Evolutionary conservation across 2,888 invertebrate genomes (phyloP), one percentile per base, ranked within the genome.

Genomic region (Falcaria lacertinaria): DNA sequence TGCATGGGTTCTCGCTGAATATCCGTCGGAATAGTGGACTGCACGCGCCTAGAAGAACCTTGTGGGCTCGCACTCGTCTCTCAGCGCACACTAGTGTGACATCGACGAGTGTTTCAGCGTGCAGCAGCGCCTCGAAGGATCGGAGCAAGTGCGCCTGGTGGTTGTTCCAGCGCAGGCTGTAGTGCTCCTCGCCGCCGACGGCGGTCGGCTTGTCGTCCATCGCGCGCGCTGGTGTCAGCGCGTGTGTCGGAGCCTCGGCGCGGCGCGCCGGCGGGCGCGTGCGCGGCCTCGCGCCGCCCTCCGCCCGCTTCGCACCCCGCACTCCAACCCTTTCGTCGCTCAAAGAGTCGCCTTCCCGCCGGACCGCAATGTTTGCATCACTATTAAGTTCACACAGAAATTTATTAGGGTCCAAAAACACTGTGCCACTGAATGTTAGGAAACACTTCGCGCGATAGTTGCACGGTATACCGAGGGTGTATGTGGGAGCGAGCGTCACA

Each of bases 101-200:
- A 78, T 97, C 97, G 47, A 97, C 97, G 43, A 97, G 92, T 6
- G 94, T 93, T 86, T 96, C 96, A 15, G 94, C 94, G 71, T 96
- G 95, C 51, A 97, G 91, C 49, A 97, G 91, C n/a, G 94, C 94
- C 72, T 96, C 97, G 86, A 97, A 97, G 41, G 97, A 94, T 66
- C 94, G 92, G 60, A 97, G 91, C 72, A 97, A 93, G 82, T 97
- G 96, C 60, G 93, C 93, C 80, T 96, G 96, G 90, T 97, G 97
- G 90, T 97, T 97, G 91, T 96, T 96, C 97, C 97, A 97, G 84
- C 96, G 93, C 71, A 97, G 91, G 76, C 96, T 96, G 88, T 96
- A 97, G 83, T 96, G 96, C 76, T 96, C 95, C 85, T 95, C 89
- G 39, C 76, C 72, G 69, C 69, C 74, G 64, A 69, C 74, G 72